Conservation (phyloP, 1,140 invertebrate species). For the Stenopsyche tienmushanensis region DNA sequence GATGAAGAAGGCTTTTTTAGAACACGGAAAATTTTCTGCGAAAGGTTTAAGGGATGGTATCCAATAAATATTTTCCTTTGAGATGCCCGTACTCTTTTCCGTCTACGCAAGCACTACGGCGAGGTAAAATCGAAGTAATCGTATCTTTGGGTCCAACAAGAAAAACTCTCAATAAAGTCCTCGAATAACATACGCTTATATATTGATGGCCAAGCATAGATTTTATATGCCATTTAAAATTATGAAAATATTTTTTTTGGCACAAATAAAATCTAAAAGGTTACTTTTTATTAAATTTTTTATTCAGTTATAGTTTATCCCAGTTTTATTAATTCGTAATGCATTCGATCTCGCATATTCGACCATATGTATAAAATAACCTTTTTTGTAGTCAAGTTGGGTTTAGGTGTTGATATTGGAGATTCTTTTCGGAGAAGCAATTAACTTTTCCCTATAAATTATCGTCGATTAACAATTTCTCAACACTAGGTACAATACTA, state of each 20-base stretch:
- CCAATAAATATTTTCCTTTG: conserved; percentile 27
- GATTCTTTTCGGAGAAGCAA: too few species aligned
- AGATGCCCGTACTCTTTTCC: conserved; percentile 16
- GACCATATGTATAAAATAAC: too few species aligned
- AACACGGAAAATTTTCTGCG: background rate
- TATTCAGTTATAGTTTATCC: too few species aligned
- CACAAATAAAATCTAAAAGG: too few species aligned
- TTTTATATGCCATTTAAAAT: background rate
- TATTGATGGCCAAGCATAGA: background rate
- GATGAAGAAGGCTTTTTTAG: conserved; percentile 3
- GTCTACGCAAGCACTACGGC: conserved; percentile 17
- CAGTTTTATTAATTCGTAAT: too few species aligned
- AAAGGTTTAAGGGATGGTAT: conserved; percentile 4
- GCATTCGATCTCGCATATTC: too few species aligned
- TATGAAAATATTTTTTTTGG: too few species aligned
- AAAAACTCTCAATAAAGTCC: conserved; percentile 7
- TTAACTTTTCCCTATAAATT: too few species aligned
- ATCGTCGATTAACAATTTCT: too few species aligned
- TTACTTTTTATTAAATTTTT: background rate
- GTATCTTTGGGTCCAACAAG: background rate
- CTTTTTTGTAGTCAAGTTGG: too few species aligned
- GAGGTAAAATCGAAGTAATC: conserved; percentile 7
- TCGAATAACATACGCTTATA: background rate
- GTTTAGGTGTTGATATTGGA: too few species aligned
- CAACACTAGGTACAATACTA: too few species aligned